These are phyloP conservation scores for Candidula unifasciata DNA, from an alignment of 2,888 invertebrate genomes.

Conservation along the genomic window DNA sequence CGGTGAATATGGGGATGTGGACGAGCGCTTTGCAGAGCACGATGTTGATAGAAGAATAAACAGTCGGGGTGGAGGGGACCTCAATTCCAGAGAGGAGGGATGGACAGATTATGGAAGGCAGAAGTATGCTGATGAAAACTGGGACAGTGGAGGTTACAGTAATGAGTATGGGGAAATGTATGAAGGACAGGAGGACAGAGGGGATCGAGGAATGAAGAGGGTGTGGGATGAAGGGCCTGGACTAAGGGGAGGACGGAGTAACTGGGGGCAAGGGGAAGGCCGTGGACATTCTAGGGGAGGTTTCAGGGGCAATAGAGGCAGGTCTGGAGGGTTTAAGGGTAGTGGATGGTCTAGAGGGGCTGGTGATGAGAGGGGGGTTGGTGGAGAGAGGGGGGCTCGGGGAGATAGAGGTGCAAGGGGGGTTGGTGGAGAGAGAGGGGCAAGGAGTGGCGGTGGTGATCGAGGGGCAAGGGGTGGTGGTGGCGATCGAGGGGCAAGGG, in stretches of 20 bases:
- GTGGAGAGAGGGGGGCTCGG: slow-evolving; percentile 39
- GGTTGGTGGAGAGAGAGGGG: background rate
- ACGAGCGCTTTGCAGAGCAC: slow-evolving; percentile 23
- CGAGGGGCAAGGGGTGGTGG: too few relatives aligned
- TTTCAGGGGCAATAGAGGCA: slow-evolving; percentile 47
- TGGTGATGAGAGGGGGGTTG: slow-evolving; percentile 9
- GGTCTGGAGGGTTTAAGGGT: slow-evolving; percentile 31
- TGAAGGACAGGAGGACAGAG: slow-evolving; percentile 33
- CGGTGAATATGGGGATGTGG: slow-evolving; percentile 44
- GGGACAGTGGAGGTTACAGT: slow-evolving; percentile 26
- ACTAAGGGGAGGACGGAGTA: slow-evolving; percentile 50
- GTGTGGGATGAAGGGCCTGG: slow-evolving; percentile 52
- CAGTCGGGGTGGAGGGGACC: background rate
- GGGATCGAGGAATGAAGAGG: slow-evolving; percentile 48
- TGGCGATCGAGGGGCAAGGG: too few relatives aligned
- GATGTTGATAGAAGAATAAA: slow-evolving; percentile 9
- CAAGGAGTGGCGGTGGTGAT: background rate
- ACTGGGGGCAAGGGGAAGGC: slow-evolving; percentile 48
- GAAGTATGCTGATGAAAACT: background rate
- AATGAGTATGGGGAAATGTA: slow-evolving; percentile 35
- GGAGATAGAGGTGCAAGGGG: slow-evolving; percentile 26
- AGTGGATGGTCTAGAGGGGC: slow-evolving; percentile 34
- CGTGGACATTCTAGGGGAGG: slow-evolving; percentile 51
- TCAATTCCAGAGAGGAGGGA: background rate
- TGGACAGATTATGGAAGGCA: slow-evolving; percentile 18